Conservation (phyloP, 1,140 invertebrate species). For the Calosoma granatense region DNA sequence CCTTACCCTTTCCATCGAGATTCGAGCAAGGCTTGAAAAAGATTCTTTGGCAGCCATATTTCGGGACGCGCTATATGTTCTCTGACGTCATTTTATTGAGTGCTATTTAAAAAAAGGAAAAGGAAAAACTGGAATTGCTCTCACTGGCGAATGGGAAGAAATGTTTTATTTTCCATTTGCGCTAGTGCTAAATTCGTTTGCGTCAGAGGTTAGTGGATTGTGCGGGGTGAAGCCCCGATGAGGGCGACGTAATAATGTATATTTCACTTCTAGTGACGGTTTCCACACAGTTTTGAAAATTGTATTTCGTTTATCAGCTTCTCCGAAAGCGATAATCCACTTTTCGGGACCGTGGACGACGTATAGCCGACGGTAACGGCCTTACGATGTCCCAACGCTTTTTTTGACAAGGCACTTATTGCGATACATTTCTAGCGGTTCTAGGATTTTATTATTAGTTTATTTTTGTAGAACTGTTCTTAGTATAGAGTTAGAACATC, state of each 20-base stretch:
- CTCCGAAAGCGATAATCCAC: conserved; percentile 22
- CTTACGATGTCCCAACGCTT: background rate
- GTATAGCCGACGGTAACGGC: background rate
- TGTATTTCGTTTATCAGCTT: conserved; percentile 28
- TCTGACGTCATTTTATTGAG: conserved; percentile 25
- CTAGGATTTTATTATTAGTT: background rate
- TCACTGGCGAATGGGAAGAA: background rate
- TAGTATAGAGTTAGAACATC: too few relatives aligned
- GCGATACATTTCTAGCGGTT: background rate
- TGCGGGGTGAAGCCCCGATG: background rate
- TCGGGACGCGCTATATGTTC: conserved; percentile 22
- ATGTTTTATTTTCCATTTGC: conserved; percentile 10
- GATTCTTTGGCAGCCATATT: conserved; percentile 23
- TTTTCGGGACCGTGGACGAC: conserved; percentile 5
- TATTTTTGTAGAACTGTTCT: too few relatives aligned
- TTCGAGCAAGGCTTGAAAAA: conserved; percentile 7
- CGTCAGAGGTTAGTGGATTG: background rate
- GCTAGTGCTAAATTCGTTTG: conserved; percentile 19
- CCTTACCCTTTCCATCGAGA: too few relatives aligned
- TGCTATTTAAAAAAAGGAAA: conserved; percentile 23
- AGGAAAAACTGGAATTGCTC: background rate
- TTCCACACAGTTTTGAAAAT: conserved; percentile 29
- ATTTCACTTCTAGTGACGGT: conserved; percentile 23
- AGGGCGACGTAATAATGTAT: conserved; percentile 21
- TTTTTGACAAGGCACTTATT: conserved; percentile 1